Evolutionary conservation across 2,888 invertebrate genomes (phyloP), one percentile per base, ranked within the genome.

Genomic region (Scaptomyza polygonia): DNA sequence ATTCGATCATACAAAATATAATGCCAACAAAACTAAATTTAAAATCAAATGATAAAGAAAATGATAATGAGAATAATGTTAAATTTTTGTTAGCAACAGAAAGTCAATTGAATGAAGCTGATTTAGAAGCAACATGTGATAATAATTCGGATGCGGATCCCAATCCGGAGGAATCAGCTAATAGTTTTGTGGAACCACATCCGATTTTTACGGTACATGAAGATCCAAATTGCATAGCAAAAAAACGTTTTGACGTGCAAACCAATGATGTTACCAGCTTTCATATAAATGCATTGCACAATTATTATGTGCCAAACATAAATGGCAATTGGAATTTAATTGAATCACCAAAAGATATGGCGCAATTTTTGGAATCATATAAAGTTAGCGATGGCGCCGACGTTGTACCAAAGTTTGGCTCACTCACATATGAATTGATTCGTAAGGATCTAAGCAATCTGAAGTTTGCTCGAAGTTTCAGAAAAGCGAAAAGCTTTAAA

Each of bases 321-420:
- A 95, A 94, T 89, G 94, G 94, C 72, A 94, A 94, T 65, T 92
- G 93, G 91, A 18, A 89, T 74, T 75, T 72, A 91, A 89, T 91
- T 27, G 67, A 79, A 45, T 55, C 62, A 5, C 34, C 91, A 5
- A 44, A 11, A 8, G 63, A 32, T 47, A 40, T 16, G 8, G 4
- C 16, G 5, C 56, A 64, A 5, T 39, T 66, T n/a, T n/a, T 66
- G 7, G 8, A 63, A 8, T 45, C 57, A 3, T 86, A 79, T 59
- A 27, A 65, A n/a, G 70, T 72, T 9, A 71, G 55, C 9, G 78
- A 89, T 67, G 85, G 86, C 5, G 57, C 72, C 25, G 78, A 89
- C 77, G 91, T 92, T 29, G 92, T 92, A 32, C 92, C 92, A 11
- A 81, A 88, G 51, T 92, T 90, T 72, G 88, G 89, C 65, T 88